These are phyloP conservation scores for Mya arenaria DNA, from an alignment of 1,140 invertebrate genomes.

Conservation along the genomic window DNA sequence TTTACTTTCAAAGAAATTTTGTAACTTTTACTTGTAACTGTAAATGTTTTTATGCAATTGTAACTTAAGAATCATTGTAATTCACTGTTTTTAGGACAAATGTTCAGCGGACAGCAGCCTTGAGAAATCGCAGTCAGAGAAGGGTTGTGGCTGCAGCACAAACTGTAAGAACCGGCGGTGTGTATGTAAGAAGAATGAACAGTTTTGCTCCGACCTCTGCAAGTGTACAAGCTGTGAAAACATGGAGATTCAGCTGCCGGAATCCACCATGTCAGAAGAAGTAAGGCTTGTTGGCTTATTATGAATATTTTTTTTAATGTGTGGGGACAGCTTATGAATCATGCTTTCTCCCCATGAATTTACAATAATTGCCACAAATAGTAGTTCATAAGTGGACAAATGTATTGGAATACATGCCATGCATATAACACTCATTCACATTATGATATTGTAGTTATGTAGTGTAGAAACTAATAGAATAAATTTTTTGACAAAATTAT, in stretches of 20 bases:
- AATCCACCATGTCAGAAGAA: neutral
- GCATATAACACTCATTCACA: neutral
- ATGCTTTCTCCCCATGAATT: no score
- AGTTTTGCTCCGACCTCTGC: conserved; percentile 17
- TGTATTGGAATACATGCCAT: no score
- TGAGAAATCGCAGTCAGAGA: neutral
- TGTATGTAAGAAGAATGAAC: conserved; percentile 51
- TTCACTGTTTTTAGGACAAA: neutral
- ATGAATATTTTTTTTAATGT: no score
- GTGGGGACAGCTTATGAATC: no score
- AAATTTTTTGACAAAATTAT: conserved; percentile 19
- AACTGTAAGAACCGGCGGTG: conserved; percentile 58
- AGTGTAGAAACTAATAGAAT: conserved; percentile 4
- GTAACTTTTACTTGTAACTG: neutral
- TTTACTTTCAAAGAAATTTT: neutral
- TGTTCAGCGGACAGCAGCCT: neutral
- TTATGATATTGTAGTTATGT: neutral
- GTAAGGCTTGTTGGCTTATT: no score
- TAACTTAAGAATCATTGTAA: neutral
- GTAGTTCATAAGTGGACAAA: no score
- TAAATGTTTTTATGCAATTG: neutral
- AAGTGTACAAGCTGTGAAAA: neutral
- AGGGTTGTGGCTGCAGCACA: conserved; percentile 57
- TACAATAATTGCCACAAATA: no score
- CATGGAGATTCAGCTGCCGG: neutral